Conservation (phyloP, 2,113 vertebrate genomes). For the Platichthys flesus region DNA sequence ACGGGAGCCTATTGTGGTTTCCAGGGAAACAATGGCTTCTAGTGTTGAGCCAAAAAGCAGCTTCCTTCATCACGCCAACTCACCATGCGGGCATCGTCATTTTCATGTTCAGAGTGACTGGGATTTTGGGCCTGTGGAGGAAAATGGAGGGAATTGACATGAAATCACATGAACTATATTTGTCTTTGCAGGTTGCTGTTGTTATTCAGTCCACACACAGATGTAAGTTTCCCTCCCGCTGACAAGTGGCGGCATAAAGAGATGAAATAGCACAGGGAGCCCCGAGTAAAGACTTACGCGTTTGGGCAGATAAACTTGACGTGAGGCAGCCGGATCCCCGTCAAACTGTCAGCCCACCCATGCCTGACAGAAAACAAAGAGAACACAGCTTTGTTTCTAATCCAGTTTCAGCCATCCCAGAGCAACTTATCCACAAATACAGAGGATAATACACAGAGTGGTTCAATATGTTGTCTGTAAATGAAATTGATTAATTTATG, state of each 20-base stretch:
- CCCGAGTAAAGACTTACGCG: constrained; percentile 86
- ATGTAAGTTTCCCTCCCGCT: not conserved
- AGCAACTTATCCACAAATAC: not conserved
- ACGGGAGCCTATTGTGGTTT: constrained; percentile 46
- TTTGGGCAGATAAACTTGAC: constrained; percentile 98
- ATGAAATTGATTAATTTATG: not conserved
- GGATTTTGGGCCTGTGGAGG: constrained; percentile 88
- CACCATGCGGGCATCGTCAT: constrained; percentile 96
- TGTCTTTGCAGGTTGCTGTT: not conserved
- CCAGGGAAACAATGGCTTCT: constrained; percentile 54
- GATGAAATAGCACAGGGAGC: constrained; percentile 5
- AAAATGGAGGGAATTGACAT: not conserved
- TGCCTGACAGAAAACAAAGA: constrained; percentile 82
- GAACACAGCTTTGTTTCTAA: constrained; percentile 38
- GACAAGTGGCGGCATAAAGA: not conserved
- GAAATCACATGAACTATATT: not conserved
- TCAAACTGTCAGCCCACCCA: constrained; percentile 93
- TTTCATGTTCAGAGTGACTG: constrained; percentile 96
- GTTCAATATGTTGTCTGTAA: not conserved
- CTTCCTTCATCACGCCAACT: constrained; percentile 67
- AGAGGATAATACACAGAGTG: not conserved
- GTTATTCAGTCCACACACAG: not conserved
- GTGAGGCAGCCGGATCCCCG: constrained; percentile 90
- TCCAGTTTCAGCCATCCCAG: not conserved
- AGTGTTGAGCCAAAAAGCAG: constrained; percentile 43